Conservation (phyloP, 2,797 vertebrate species). For the Zenarchopterus dispar region DNA sequence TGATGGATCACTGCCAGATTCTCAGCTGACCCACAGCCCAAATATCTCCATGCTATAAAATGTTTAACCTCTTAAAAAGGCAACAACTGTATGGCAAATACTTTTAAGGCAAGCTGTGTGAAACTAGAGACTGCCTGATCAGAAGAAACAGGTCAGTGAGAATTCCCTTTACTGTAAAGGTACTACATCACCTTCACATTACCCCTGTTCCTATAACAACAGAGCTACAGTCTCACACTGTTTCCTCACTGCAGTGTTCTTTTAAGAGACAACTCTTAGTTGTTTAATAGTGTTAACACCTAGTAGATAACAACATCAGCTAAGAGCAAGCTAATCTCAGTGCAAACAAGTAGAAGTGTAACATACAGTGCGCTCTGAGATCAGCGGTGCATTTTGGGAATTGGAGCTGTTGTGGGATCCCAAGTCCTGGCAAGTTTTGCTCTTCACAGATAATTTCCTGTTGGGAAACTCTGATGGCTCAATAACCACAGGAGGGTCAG, state of each 20-base stretch:
- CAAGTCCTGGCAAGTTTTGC: slow-evolving; percentile 85
- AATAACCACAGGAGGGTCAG: slow-evolving; percentile 65
- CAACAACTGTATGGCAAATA: slow-evolving; percentile 10
- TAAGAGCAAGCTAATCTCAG: slow-evolving; percentile 29
- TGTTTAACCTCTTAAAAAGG: slow-evolving; percentile 24
- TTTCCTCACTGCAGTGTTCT: slow-evolving; percentile 12
- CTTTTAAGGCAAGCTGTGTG: slow-evolving; percentile 11
- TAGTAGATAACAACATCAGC: slow-evolving; percentile 26
- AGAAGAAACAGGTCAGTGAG: background rate
- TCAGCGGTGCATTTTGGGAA: slow-evolving; percentile 51
- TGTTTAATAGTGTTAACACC: slow-evolving; percentile 23
- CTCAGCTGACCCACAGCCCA: slow-evolving; percentile 34
- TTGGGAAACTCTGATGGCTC: slow-evolving; percentile 47
- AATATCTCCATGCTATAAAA: slow-evolving; percentile 15
- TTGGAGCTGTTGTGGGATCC: slow-evolving; percentile 62
- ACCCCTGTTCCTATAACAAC: background rate
- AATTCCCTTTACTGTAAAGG: slow-evolving; percentile 12
- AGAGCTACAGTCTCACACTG: slow-evolving; percentile 6
- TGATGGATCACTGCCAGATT: slow-evolving; percentile 32
- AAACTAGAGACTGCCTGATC: slow-evolving; percentile 25
- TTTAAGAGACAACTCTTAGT: slow-evolving; percentile 9
- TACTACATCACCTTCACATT: slow-evolving; percentile 7
- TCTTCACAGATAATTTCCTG: slow-evolving; percentile 82
- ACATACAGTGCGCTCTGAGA: slow-evolving; percentile 71
- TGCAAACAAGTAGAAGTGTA: slow-evolving; percentile 32